Evolutionary conservation across 2,113 vertebrate species (phyloP).

Genomic region (Phrynosoma blainvillii): DNA sequence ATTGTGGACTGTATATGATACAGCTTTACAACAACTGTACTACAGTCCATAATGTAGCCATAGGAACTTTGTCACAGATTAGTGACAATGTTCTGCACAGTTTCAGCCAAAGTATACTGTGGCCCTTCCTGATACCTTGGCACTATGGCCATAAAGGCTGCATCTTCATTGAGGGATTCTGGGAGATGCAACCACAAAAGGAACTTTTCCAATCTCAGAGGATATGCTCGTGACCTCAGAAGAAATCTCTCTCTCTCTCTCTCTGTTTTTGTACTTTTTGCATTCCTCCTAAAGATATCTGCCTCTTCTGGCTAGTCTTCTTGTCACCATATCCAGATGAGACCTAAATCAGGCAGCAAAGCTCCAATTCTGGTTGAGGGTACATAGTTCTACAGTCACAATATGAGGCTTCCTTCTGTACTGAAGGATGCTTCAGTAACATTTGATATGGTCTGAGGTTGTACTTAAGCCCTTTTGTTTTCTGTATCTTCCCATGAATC

Average conservation of each 20-base stretch:
- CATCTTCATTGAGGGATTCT: not conserved
- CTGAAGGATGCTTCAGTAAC: not conserved
- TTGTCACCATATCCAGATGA: not conserved
- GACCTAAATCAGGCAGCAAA: too few relatives aligned
- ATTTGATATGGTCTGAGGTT: not conserved
- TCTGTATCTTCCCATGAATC: not conserved
- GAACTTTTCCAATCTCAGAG: too few relatives aligned
- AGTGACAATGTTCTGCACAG: not conserved
- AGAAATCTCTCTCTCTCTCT: not conserved
- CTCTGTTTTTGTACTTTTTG: too few relatives aligned
- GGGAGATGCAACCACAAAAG: too few relatives aligned
- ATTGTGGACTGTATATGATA: not conserved
- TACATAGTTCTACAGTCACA: not conserved
- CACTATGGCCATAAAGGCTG: too few relatives aligned
- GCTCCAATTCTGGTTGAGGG: not conserved
- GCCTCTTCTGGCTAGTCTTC: too few relatives aligned
- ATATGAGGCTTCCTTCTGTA: not conserved
- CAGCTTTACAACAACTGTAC: not conserved
- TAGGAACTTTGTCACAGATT: not conserved
- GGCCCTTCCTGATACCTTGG: not conserved
- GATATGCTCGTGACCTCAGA: not conserved
- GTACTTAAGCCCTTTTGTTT: not conserved
- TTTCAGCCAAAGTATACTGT: not conserved
- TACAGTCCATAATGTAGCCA: not conserved
- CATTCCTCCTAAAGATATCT: too few relatives aligned